phyloP scores from a whole-genome alignment of 2,113 vertebrate genomes.

The Elephantulus edwardii region DNA sequence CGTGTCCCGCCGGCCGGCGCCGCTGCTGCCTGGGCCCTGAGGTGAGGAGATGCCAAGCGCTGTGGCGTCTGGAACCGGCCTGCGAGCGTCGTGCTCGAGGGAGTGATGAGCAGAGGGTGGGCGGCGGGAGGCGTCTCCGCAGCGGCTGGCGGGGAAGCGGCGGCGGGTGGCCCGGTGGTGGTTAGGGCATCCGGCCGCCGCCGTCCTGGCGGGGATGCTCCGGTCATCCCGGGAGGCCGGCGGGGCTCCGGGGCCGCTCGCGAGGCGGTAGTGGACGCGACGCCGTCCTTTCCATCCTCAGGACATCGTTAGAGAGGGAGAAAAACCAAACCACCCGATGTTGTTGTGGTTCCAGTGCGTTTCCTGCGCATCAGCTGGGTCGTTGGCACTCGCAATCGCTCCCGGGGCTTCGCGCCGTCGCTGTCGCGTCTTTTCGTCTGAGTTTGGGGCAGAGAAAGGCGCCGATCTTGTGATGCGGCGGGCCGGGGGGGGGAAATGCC shows the following conservation, averaged over 20 bases:
- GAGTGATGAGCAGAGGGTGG: background rate
- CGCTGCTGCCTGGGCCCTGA: background rate
- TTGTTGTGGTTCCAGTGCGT: background rate
- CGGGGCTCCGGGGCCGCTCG: background rate
- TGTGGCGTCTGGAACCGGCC: accelerated
- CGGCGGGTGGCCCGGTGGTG: background rate
- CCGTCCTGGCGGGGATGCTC: no score
- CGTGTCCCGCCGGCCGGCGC: background rate
- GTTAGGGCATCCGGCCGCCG: background rate
- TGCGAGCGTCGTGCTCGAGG: background rate
- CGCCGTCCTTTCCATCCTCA: accelerated
- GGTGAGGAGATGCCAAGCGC: slow-evolving; percentile 17
- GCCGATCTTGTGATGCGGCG: background rate
- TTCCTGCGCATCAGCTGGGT: background rate
- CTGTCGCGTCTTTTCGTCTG: background rate
- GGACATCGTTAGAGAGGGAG: background rate
- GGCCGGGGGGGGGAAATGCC: background rate
- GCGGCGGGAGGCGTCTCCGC: background rate
- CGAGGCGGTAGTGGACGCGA: background rate
- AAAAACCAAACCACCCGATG: background rate
- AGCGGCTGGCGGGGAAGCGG: background rate
- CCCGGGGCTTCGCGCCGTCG: background rate
- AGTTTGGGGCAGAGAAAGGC: background rate
- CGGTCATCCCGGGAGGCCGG: background rate
- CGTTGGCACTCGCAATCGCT: accelerated